Percentiles rank a stretch among this genome's conserved stretches.
Evolutionary conservation across 2,113 vertebrate species (phyloP).

Genomic region (Megatriorchis doriae): DNA sequence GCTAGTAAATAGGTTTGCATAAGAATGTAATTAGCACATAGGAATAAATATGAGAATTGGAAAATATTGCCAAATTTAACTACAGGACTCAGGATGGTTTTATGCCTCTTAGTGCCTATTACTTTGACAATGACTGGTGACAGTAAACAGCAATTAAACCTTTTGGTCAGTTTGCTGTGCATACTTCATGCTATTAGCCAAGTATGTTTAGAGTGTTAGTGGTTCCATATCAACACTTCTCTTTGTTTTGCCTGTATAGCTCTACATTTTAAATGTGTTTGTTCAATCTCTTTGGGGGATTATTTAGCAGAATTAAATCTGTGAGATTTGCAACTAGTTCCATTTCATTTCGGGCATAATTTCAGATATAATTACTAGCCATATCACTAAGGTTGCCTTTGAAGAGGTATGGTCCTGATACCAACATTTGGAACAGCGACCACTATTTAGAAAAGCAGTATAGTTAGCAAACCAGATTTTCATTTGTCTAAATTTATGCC

Average conservation of each 20-base stretch:
- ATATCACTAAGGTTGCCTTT: background rate
- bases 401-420: background rate
- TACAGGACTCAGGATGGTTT: background rate
- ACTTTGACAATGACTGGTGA: background rate
- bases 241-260: background rate
- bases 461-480: background rate
- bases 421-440: background rate
- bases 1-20: background rate
- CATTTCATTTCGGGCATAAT: background rate
- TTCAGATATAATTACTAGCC: background rate
- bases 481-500: background rate
- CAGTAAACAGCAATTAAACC: background rate
- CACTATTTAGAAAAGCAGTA: background rate
- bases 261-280: background rate
- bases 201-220: background rate
- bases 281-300: background rate
- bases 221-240: background rate
- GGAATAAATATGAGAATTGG: background rate
- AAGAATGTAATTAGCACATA: background rate
- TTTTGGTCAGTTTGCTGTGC: background rate
- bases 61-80: background rate
- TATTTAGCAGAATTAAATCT: background rate
- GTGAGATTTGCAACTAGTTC: background rate
- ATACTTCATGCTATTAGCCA: background rate
- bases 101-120: background rate